Percentiles rank a stretch among this genome's conserved stretches.
phyloP scores from a whole-genome alignment of 2,797 vertebrate genomes.

The Microctenopoma lineatum region DNA sequence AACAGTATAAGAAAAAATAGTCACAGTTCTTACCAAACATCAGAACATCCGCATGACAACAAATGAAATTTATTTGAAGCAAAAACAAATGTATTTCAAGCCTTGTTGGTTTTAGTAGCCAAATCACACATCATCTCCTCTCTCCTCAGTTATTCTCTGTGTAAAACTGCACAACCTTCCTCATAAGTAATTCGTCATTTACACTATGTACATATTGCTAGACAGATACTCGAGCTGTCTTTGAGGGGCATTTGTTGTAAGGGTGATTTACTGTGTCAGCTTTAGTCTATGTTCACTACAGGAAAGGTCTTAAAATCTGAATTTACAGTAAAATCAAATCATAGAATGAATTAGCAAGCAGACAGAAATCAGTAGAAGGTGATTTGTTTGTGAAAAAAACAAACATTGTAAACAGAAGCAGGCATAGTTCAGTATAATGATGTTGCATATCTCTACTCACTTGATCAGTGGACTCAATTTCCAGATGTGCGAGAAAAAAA shows the following conservation, averaged over 20 bases:
- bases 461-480: constrained; percentile 47
- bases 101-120: constrained; percentile 73
- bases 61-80: constrained; percentile 71
- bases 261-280: constrained; percentile 40
- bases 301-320: constrained; percentile 29
- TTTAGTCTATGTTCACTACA: constrained; percentile 23
- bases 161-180: constrained; percentile 65
- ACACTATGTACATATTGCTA: constrained; percentile 83
- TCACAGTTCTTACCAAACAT: constrained; percentile 83
- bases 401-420: constrained; percentile 74
- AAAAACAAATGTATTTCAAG: constrained; percentile 75
- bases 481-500: constrained; percentile 57
- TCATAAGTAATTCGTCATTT: constrained; percentile 74
- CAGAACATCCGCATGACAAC: constrained; percentile 81
- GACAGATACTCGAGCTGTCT: constrained; percentile 57
- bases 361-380: constrained; percentile 36
- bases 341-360: constrained; percentile 56
- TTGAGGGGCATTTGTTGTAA: constrained; percentile 37
- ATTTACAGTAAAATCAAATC: constrained; percentile 48
- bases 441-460: constrained; percentile 70
- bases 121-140: constrained; percentile 48
- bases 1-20: constrained; percentile 85
- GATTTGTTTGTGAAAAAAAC: constrained; percentile 27
- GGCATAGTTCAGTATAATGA: constrained; percentile 68
- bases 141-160: constrained; percentile 52